A percentile compares a stretch with the other conserved stretches of the same genome.
Conservation (phyloP, 2,797 vertebrate species). For the Pipistrellus kuhlii region DNA sequence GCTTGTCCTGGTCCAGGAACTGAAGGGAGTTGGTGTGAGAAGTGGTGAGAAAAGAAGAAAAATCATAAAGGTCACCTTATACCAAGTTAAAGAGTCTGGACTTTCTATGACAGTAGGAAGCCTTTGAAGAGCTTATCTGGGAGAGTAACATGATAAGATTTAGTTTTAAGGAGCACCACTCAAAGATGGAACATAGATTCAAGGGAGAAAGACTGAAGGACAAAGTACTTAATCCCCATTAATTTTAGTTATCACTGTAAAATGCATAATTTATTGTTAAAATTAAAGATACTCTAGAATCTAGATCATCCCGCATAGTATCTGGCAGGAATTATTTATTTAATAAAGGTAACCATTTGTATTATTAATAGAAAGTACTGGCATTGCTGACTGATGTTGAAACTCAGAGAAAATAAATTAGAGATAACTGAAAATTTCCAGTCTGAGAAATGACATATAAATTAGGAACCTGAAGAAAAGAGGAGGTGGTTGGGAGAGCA, state of each 20-base stretch:
- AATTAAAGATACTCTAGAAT: neutral
- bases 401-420: constrained; percentile 18
- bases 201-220: neutral
- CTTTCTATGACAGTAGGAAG: neutral
- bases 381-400: constrained; percentile 16
- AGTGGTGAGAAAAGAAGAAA: neutral
- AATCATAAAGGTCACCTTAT: neutral
- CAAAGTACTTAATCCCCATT: neutral
- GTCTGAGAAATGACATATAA: neutral
- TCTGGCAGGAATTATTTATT: constrained; percentile 42
- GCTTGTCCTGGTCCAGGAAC: neutral
- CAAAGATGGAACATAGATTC: neutral
- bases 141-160: neutral
- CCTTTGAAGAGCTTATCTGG: neutral
- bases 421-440: neutral
- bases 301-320: neutral
- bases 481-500: constrained; percentile 12
- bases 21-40: neutral
- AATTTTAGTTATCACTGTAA: neutral
- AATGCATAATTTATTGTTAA: constrained; percentile 6
- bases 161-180: neutral
- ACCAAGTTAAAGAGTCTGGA: neutral
- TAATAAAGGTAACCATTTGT: neutral
- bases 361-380: neutral
- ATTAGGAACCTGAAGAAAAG: neutral